A percentile compares a stretch with the other conserved stretches of the same genome.
Conservation (phyloP, 23 tunicate genomes). For the Phallusia fumigata region DNA sequence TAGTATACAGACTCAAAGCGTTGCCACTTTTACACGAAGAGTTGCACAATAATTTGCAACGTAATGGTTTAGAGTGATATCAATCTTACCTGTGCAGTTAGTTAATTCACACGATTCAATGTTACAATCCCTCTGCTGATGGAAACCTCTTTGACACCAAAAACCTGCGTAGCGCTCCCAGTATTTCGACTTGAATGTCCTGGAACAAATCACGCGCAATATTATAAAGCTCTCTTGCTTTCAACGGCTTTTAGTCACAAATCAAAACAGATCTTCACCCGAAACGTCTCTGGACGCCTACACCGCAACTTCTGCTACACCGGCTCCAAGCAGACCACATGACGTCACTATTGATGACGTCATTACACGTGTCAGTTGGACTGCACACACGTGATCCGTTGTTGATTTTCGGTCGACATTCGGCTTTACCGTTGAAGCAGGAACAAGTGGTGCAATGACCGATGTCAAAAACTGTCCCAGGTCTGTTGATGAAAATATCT, state of each 20-base stretch:
- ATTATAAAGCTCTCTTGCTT: neutral
- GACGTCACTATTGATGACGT: neutral
- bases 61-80: neutral
- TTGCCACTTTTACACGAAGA: no score
- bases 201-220: neutral
- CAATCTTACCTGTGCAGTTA: slow-evolving; percentile 7
- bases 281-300: slow-evolving; percentile 22
- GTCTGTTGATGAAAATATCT: slow-evolving; percentile 13
- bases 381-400: slow-evolving; percentile 18
- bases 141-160: slow-evolving; percentile 6
- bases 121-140: slow-evolving; percentile 23
- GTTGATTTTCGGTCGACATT: slow-evolving; percentile 9
- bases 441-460: slow-evolving; percentile 43
- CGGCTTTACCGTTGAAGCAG: slow-evolving; percentile 33
- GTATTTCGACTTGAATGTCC: neutral
- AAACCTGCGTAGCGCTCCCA: neutral
- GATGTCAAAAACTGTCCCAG: slow-evolving; percentile 16
- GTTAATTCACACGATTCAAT: neutral
- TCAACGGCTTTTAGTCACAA: neutral
- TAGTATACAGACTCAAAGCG: no score
- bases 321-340: slow-evolving; percentile 34
- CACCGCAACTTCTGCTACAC: slow-evolving; percentile 41
- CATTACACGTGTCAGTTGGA: neutral
- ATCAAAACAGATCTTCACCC: slow-evolving; percentile 10
- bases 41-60: no score